Evolutionary conservation across 53 echinoderm and acorn worm species (phyloP), one percentile per base, ranked within the genome.

Genomic region (Paelopatides confundens): DNA sequence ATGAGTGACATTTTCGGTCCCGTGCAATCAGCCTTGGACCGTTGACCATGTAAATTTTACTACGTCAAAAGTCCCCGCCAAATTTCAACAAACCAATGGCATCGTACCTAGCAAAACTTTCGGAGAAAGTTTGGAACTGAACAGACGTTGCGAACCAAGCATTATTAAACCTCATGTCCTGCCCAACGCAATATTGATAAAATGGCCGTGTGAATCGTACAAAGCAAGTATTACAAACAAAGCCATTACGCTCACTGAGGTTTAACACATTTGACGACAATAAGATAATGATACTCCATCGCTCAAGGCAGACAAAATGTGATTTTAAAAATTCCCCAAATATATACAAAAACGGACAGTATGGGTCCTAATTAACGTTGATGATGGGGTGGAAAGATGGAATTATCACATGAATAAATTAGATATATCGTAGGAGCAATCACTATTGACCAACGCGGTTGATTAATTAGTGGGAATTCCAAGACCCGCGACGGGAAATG

Each of bases 241-340:
- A 83, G 63, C 84, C 84, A 65, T 83, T 83, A 83, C 84, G 84
- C 84, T 83, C 84, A 83, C 65, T 65, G 84, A 83, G 84, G 84
- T 83, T 64, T 83, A 79, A 64, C 84, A 83, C 84, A 83, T 83
- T 83, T 83, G 26, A 63, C 65, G 84, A 83, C 84, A 83, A 83
- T 83, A 65, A 83, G 84, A 83, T 83, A 83, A 82, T 82, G 82
- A 82, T 63, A 82, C 63, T 58, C 82, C 82, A 39, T 82, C 62
- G 82, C 82, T 82, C 82, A 63, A 83, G 64, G 64, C 64, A 39
- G 65, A 65, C 24, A 46, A 83, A 83, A 83, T 64, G 84, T 36
- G 36, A 63, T 63, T 83, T 83, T 83, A 27, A 83, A 83, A 83
- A 65, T 83, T 39, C 36, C 84, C 46, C 5, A 33, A 82, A 82